Evolutionary conservation across 1,140 invertebrate species (phyloP).

Genomic region (Aphelinus atriplicis): DNA sequence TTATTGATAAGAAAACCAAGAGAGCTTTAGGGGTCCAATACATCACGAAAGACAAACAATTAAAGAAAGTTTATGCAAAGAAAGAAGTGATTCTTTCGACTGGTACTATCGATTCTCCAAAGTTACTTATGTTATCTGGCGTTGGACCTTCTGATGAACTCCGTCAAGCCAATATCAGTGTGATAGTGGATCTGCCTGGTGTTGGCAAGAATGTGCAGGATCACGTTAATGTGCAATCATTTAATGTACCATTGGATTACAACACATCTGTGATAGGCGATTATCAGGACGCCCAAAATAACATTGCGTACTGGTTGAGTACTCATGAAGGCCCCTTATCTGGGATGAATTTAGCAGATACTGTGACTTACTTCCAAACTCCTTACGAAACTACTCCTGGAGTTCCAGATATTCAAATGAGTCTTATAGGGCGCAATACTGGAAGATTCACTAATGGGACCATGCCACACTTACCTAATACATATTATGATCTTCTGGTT

Average conservation of each 20-base stretch:
- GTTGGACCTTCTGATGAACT: conserved; percentile 71
- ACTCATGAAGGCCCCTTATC: not conserved
- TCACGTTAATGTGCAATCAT: conserved; percentile 54
- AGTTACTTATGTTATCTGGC: conserved; percentile 78
- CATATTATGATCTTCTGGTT: not conserved
- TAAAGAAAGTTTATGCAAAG: conserved; percentile 26
- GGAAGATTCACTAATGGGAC: not conserved
- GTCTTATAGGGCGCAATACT: not conserved
- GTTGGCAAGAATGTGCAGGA: conserved; percentile 72
- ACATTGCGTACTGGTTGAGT: not conserved
- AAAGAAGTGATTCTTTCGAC: conserved; percentile 76
- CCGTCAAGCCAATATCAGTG: conserved; percentile 55
- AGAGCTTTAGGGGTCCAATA: conserved; percentile 32
- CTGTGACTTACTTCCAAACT: not conserved
- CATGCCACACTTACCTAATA: not conserved
- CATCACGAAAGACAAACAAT: conserved; percentile 41
- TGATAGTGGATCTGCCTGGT: conserved; percentile 61
- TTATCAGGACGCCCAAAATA: not conserved
- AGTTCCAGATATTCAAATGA: conserved; percentile 18
- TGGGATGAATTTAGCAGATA: not conserved
- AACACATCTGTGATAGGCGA: not conserved
- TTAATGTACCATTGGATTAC: not conserved
- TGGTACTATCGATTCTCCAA: conserved; percentile 77
- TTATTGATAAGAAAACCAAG: conserved; percentile 64
- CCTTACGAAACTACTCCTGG: not conserved